Evolutionary conservation across 2,888 invertebrate species (phyloP).

Genomic region (Macrophya alboannulata): DNA sequence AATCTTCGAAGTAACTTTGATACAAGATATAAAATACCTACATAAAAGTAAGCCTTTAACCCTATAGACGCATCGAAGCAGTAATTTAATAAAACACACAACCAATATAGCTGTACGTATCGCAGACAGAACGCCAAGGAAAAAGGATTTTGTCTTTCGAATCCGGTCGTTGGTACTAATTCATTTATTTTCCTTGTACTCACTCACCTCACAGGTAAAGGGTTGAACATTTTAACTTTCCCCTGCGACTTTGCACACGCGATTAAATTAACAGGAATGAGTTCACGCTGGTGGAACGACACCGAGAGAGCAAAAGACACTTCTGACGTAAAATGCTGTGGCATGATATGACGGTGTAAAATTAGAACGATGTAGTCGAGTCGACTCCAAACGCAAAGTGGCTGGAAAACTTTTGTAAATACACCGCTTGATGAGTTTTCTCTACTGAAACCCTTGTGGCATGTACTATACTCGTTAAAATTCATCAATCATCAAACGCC

Average conservation of each 20-base stretch:
- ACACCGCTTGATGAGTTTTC: neutral
- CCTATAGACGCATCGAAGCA: neutral
- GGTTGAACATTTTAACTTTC: slow-evolving; percentile 1
- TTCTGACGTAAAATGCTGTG: neutral
- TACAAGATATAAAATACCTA: slow-evolving; percentile 11
- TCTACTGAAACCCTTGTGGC: neutral
- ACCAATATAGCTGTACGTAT: neutral
- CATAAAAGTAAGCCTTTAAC: neutral
- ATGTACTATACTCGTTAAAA: neutral
- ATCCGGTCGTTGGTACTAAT: neutral
- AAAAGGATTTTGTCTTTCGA: neutral
- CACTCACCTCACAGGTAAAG: slow-evolving; percentile 12
- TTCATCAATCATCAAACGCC: neutral
- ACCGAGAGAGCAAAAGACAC: neutral
- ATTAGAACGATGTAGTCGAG: slow-evolving; percentile 4
- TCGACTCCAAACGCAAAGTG: neutral
- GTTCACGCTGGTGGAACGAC: neutral
- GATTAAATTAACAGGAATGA: slow-evolving; percentile 41
- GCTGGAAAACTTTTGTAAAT: slow-evolving; percentile 6
- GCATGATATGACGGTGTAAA: slow-evolving; percentile 5
- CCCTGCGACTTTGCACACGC: neutral
- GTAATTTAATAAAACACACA: neutral
- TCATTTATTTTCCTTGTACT: slow-evolving; percentile 15
- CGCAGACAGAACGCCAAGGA: neutral
- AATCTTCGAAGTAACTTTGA: slow-evolving; percentile 14